These are phyloP conservation scores for Zoanthus solanderi DNA, from an alignment of 92 coral and sea anemone genomes.

Conservation along the genomic window DNA sequence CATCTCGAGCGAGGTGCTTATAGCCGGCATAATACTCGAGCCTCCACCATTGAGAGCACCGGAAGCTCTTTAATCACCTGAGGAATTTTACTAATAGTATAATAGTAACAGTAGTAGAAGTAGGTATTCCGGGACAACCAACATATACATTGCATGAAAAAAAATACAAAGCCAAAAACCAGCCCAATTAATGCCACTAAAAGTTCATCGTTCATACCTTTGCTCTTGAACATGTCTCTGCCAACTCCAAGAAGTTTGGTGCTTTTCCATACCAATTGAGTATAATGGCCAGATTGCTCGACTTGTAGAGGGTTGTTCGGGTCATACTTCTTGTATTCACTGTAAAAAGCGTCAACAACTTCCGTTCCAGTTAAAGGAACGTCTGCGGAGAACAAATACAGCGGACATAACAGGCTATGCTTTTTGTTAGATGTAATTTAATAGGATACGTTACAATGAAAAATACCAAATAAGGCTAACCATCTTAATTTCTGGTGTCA, in stretches of 20 bases:
- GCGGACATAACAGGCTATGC: background rate
- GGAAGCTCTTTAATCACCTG: too few species aligned
- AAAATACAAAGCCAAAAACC: too few species aligned
- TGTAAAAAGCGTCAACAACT: conserved; percentile 37
- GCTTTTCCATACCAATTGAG: conserved; percentile 34
- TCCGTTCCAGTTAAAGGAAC: conserved; percentile 31
- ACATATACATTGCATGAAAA: too few species aligned
- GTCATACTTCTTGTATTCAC: conserved; percentile 28
- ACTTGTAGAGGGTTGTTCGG: conserved; percentile 18
- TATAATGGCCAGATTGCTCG: conserved; percentile 18
- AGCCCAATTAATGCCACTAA: background rate
- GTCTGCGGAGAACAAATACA: background rate
- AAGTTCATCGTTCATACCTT: background rate
- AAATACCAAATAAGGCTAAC: too few species aligned
- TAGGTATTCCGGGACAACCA: too few species aligned
- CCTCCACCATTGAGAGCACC: too few species aligned
- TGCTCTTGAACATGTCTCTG: background rate
- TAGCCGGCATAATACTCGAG: too few species aligned
- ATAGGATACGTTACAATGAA: too few species aligned
- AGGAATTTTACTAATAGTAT: too few species aligned
- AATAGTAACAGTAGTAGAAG: too few species aligned
- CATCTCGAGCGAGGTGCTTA: too few species aligned
- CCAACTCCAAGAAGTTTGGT: conserved; percentile 38
- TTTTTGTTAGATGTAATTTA: background rate
- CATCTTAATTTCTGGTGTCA: too few species aligned